Conservation (phyloP, 2,113 vertebrate genomes). For the Mustela lutreola region DNA sequence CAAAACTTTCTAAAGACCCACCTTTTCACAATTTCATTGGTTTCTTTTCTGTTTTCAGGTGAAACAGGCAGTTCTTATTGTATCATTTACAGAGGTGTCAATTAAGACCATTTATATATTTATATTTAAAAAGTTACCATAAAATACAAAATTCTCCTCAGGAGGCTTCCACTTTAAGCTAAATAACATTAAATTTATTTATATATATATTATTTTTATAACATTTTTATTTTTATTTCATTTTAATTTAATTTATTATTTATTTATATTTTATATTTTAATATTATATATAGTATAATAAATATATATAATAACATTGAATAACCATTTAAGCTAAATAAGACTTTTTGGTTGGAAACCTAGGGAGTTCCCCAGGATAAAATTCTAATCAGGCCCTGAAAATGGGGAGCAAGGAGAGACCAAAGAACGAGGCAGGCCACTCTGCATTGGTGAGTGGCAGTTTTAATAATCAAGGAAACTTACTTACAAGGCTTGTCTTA, state of each 20-base stretch:
- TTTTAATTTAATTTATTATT: no score
- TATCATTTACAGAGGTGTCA: neutral
- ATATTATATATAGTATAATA: no score
- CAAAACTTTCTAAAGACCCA: neutral
- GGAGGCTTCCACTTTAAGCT: neutral
- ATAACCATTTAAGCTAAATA: neutral
- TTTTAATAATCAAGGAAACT: neutral
- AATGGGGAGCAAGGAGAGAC: neutral
- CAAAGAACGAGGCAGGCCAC: neutral
- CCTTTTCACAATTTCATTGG: neutral
- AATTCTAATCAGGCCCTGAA: neutral
- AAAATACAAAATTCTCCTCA: neutral
- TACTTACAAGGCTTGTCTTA: neutral
- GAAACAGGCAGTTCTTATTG: neutral
- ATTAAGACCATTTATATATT: neutral
- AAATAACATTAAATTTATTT: no score
- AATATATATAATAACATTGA: no score
- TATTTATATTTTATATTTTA: no score
- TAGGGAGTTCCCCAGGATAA: neutral
- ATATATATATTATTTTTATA: no score
- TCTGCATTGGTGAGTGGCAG: neutral
- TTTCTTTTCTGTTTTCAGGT: neutral
- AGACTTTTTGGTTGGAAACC: neutral
- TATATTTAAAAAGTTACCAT: neutral
- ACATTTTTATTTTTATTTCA: no score